Percentiles rank a stretch among this genome's conserved stretches.
phyloP scores from a whole-genome alignment of 2,113 vertebrate species.

The human (Homo sapiens) region DNA sequence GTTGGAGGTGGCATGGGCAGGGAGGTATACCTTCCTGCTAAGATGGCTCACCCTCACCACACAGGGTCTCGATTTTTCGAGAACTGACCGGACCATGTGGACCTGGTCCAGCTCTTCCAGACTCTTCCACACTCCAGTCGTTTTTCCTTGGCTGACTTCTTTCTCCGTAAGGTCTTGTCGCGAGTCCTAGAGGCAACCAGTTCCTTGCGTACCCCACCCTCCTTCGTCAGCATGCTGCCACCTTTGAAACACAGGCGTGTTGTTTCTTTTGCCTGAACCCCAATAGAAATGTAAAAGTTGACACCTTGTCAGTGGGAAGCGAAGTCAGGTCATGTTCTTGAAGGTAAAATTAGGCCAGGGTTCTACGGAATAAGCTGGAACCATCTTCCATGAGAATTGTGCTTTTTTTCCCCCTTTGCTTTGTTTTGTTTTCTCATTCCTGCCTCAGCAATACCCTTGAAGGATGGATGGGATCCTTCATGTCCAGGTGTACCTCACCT shows the following conservation, averaged over 20 bases:
- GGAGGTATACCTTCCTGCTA: not conserved
- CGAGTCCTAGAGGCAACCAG: not conserved
- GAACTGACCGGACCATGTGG: rapidly evolving
- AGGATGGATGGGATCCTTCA: not conserved
- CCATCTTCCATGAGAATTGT: not conserved
- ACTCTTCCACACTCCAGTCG: not conserved
- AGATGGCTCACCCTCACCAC: too few relatives aligned
- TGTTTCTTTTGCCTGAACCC: not conserved
- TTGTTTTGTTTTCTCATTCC: not conserved
- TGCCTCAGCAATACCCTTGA: not conserved
- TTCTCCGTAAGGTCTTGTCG: not conserved
- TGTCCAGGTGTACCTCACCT: not conserved
- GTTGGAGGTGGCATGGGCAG: not conserved
- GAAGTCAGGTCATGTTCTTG: not conserved
- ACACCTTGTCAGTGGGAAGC: not conserved
- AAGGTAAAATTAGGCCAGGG: not conserved
- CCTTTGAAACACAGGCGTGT: not conserved
- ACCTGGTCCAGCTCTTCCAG: not conserved
- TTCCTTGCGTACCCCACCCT: not conserved
- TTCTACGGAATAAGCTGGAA: not conserved
- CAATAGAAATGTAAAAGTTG: not conserved
- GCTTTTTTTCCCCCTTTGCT: not conserved
- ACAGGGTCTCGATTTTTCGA: rapidly evolving
- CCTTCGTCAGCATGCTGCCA: not conserved
- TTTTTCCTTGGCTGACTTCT: not conserved